Percentiles rank a stretch among this genome's conserved stretches.
Conservation (phyloP, 1,140 invertebrate species). For the Nebria ingens region DNA sequence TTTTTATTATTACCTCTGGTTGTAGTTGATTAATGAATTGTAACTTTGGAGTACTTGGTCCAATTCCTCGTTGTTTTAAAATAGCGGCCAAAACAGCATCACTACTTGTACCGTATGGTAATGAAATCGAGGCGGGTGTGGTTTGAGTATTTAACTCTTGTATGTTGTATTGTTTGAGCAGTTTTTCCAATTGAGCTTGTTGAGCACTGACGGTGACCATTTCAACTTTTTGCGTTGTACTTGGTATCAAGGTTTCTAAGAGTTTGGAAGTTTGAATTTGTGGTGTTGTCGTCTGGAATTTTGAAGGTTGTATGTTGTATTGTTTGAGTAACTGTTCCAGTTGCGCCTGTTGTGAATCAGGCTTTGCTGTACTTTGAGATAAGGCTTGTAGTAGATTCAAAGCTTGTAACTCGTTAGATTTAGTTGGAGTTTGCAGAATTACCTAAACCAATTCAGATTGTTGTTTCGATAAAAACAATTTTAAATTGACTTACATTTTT, state of each 20-base stretch:
- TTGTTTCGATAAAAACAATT: too few species aligned
- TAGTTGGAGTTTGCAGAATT: too few species aligned
- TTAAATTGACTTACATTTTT: too few species aligned
- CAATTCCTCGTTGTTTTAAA: conserved; percentile 55
- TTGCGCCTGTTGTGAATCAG: too few species aligned
- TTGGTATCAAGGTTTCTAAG: conserved; percentile 9
- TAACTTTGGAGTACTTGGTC: conserved; percentile 48
- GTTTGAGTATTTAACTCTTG: conserved; percentile 17
- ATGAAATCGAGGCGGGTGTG: conserved; percentile 18
- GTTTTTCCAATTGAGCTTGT: conserved; percentile 19
- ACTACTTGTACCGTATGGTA: conserved; percentile 42
- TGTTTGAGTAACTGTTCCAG: background rate
- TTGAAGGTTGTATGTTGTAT: background rate
- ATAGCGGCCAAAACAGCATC: conserved; percentile 54
- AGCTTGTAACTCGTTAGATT: too few species aligned
- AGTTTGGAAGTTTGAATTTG: background rate
- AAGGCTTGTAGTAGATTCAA: too few species aligned
- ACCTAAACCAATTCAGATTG: too few species aligned
- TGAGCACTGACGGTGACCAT: conserved; percentile 9
- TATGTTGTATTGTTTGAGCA: conserved; percentile 25
- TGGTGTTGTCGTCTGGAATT: too few species aligned
- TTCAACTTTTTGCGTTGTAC: conserved; percentile 10
- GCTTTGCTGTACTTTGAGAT: too few species aligned
- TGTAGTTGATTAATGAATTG: conserved; percentile 39
- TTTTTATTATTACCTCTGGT: conserved; percentile 41